A percentile compares a stretch with the other conserved stretches of the same genome.
These are phyloP conservation scores for Lytechinus variegatus DNA, from an alignment of 35 echinoderm and acorn worm genomes.

Conservation along the genomic window DNA sequence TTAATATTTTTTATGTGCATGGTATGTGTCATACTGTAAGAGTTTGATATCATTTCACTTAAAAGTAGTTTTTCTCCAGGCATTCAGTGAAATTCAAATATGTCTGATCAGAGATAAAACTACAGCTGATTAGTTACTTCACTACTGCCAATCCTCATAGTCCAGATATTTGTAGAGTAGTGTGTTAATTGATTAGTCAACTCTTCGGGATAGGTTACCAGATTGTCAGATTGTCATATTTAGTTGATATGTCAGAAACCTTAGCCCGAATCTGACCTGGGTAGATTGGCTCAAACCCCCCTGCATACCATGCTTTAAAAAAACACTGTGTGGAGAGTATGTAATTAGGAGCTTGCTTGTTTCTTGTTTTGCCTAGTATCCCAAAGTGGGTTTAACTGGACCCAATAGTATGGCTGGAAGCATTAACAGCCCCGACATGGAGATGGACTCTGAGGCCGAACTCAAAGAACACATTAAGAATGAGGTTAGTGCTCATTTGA, in stretches of 20 bases:
- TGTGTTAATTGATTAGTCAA: too few relatives aligned
- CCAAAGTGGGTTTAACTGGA: conserved; percentile 2
- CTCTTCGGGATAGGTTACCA: too few relatives aligned
- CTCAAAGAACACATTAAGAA: conserved; percentile 54
- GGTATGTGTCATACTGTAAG: too few relatives aligned
- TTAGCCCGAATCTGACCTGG: not conserved
- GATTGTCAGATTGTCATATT: not conserved
- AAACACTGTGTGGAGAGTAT: not conserved
- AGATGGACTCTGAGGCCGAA: conserved; percentile 41
- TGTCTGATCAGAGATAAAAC: too few relatives aligned
- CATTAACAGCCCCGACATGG: conserved; percentile 47
- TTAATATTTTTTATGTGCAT: too few relatives aligned
- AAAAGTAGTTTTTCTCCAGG: too few relatives aligned
- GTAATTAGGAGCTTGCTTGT: conserved; percentile 11
- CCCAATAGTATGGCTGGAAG: not conserved
- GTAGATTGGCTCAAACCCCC: not conserved
- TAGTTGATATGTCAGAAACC: not conserved
- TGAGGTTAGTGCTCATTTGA: conserved; percentile 30
- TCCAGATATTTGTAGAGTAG: too few relatives aligned
- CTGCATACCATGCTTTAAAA: not conserved
- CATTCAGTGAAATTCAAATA: too few relatives aligned
- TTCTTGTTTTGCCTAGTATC: conserved; percentile 23
- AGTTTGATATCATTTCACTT: too few relatives aligned
- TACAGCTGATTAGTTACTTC: too few relatives aligned
- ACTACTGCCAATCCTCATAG: too few relatives aligned